Percentiles rank a stretch among this genome's conserved stretches.
Conservation (phyloP, 2,797 vertebrate species). For the Acanthiza pusilla region DNA sequence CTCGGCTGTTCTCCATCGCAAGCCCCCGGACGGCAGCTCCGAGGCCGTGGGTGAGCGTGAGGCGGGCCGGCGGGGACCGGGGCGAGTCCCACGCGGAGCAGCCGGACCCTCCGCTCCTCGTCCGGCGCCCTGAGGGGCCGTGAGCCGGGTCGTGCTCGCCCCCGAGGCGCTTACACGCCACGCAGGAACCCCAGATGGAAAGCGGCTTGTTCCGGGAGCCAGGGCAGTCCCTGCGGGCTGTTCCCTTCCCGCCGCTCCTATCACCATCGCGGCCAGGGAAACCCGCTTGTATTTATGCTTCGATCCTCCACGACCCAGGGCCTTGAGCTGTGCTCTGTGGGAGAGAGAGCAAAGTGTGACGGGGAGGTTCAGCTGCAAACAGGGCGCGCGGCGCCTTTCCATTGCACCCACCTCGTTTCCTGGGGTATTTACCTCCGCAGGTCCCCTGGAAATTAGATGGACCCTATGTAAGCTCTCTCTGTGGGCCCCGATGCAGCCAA, state of each 20-base stretch:
- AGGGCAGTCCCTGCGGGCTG: too few species aligned
- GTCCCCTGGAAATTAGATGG: not conserved
- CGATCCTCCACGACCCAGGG: not conserved
- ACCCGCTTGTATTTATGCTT: not conserved
- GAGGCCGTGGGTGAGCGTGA: not conserved
- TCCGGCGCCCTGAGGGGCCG: not conserved
- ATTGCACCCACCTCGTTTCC: not conserved
- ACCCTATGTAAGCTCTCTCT: not conserved
- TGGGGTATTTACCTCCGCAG: not conserved
- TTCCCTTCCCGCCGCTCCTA: too few species aligned
- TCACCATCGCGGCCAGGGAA: not conserved
- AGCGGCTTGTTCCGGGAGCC: accelerated
- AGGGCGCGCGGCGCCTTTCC: not conserved
- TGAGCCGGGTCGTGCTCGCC: not conserved
- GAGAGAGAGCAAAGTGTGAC: not conserved
- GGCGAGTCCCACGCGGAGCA: accelerated
- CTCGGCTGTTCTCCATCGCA: not conserved
- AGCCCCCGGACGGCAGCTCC: not conserved
- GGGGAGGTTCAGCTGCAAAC: not conserved
- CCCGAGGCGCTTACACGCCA: accelerated
- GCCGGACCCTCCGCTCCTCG: too few species aligned
- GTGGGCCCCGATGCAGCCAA: not conserved
- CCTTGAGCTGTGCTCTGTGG: not conserved
- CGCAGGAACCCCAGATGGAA: not conserved
- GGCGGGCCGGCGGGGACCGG: not conserved